phyloP scores from a whole-genome alignment of 2,888 invertebrate species.

The Oegoconia quadripuncta region DNA sequence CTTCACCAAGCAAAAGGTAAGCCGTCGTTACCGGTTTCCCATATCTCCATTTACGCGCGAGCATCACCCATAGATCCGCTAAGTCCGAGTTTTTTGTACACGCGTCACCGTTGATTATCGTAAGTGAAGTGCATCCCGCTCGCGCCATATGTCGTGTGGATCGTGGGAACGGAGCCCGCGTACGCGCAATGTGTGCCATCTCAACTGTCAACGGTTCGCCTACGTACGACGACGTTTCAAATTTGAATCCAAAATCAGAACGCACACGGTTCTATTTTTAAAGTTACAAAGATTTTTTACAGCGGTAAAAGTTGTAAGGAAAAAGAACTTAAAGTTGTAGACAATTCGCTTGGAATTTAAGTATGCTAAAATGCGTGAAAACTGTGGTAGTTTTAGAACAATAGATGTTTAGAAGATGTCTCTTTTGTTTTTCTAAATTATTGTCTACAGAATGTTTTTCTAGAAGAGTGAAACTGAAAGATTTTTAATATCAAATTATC shows the following conservation, averaged over 20 bases:
- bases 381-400: no score
- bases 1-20: neutral
- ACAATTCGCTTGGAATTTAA: slow-evolving; percentile 20
- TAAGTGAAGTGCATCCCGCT: slow-evolving; percentile 59
- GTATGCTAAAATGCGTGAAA: no score
- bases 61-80: slow-evolving; percentile 65
- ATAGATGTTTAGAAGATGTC: no score
- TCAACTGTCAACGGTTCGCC: slow-evolving; percentile 53
- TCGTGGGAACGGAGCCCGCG: slow-evolving; percentile 71
- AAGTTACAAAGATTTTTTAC: slow-evolving; percentile 17
- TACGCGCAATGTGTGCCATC: slow-evolving; percentile 67
- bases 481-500: no score
- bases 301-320: slow-evolving; percentile 11
- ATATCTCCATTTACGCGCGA: slow-evolving; percentile 48
- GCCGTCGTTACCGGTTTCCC: slow-evolving; percentile 38
- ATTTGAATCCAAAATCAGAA: slow-evolving; percentile 22
- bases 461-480: no score
- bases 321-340: slow-evolving; percentile 8
- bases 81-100: slow-evolving; percentile 71
- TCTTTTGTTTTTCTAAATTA: no score
- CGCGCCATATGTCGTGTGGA: slow-evolving; percentile 76
- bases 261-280: slow-evolving; percentile 36
- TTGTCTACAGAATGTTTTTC: no score
- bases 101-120: slow-evolving; percentile 70
- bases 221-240: slow-evolving; percentile 18